Evolutionary conservation across 1,140 invertebrate species (phyloP), one percentile per base, ranked within the genome.

Genomic region (Portunus trituberculatus): DNA sequence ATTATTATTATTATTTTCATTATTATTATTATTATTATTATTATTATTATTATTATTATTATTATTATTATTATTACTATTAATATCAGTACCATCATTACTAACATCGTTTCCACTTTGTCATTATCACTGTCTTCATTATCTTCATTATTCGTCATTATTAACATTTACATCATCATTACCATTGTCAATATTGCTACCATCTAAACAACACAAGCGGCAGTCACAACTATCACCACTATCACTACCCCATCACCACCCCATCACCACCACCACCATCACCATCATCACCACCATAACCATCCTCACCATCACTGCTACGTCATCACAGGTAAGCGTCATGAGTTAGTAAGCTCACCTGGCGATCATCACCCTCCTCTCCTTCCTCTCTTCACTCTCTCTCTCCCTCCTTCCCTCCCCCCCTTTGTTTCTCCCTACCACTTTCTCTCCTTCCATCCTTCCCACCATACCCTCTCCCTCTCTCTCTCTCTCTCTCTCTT

Each of bases 321-420:
- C 45, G 32, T 88, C 86, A 88, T 46, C 86, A 88, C 86, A 31
- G 32, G 45, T 88, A 39, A 88, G 4, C 28, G n/a, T 46, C 67
- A 76, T 76, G 67, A 76, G 12, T 59, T 59, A 76, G 67, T 76
- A 76, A 76, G 6, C 20, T 25, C 20, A 76, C n/a, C 67, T 76
- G 67, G 67, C n/a, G 67, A 2, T 88, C 31, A 16, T 46, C 31
- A 8, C 31, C 86, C 29, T 12, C 86, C 86, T 88, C 31, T 83
- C 28, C 83, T 12, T 31, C 0, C 83, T 25, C 83, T 86, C 32
- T 39, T 86, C 28, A 0, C 25, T 86, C 8, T 12, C 16, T 86
- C 25, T 12, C 3, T 86, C 67, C 25, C 8, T 76, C 20, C 20
- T 8, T 2, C 25, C 31, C 32, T 46, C 1, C 20, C 86, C 14